Evolutionary conservation across 2,113 vertebrate genomes (phyloP).

Genomic region (Ptychochromis oligacanthus): DNA sequence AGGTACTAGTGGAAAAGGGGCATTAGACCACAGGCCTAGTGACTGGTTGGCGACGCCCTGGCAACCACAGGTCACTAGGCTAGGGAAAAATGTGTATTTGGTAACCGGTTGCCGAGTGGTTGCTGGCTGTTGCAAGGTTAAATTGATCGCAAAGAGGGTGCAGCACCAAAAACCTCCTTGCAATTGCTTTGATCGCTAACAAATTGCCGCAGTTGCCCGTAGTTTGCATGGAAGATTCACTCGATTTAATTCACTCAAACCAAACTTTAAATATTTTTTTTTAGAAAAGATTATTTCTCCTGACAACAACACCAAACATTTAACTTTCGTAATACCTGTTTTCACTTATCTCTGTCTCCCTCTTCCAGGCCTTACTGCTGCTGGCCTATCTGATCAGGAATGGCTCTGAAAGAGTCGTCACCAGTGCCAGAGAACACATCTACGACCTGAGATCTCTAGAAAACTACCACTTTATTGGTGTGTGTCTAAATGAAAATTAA

Average conservation of each 20-base stretch:
- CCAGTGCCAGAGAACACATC: conserved; percentile 99
- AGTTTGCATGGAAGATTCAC: too few relatives aligned
- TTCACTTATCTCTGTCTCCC: background rate
- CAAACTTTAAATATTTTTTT: background rate
- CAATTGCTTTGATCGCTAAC: too few relatives aligned
- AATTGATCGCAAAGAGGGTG: too few relatives aligned
- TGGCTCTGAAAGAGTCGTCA: conserved; percentile 98
- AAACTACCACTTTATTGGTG: conserved; percentile 93
- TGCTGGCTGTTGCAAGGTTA: too few relatives aligned
- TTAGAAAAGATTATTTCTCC: background rate
- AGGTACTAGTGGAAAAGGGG: too few relatives aligned
- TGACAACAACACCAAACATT: background rate
- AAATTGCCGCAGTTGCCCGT: too few relatives aligned
- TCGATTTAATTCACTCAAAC: background rate
- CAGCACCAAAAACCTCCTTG: too few relatives aligned
- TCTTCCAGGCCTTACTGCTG: conserved; percentile 90
- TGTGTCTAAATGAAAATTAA: background rate
- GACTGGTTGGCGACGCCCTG: too few relatives aligned
- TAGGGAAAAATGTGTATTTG: too few relatives aligned
- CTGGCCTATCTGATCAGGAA: conserved; percentile 99
- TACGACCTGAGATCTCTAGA: conserved; percentile 99
- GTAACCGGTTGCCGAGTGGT: too few relatives aligned
- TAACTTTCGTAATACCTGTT: background rate
- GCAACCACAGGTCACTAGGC: too few relatives aligned
- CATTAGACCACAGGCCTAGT: too few relatives aligned